A percentile compares a stretch with the other conserved stretches of the same genome.
phyloP scores from a whole-genome alignment of 1,140 invertebrate genomes.

The Drosophila orosa region DNA sequence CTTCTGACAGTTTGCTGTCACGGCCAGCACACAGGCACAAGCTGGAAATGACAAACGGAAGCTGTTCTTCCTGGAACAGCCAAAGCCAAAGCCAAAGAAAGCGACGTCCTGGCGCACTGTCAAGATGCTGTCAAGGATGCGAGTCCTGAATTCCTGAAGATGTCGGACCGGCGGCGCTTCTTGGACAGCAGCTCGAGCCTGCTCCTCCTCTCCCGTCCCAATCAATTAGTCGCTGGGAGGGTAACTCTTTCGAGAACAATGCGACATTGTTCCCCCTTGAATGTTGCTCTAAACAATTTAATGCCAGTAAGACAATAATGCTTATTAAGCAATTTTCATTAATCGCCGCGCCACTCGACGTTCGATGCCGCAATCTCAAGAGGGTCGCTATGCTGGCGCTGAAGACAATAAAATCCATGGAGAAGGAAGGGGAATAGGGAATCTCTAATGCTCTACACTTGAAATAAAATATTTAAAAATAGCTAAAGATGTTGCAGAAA shows the following conservation, averaged over 20 bases:
- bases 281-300: slow-evolving; percentile 75
- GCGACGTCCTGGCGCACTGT: slow-evolving; percentile 18
- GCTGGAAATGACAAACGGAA: slow-evolving; percentile 77
- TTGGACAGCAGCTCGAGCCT: background rate
- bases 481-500: background rate
- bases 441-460: slow-evolving; percentile 4
- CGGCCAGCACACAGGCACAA: slow-evolving; percentile 70
- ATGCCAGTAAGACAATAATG: slow-evolving; percentile 80
- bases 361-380: slow-evolving; percentile 68
- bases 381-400: slow-evolving; percentile 28
- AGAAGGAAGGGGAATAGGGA: background rate
- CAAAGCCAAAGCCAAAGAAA: slow-evolving; percentile 23
- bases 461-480: background rate
- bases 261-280: slow-evolving; percentile 59
- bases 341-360: slow-evolving; percentile 75
- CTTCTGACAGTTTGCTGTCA: slow-evolving; percentile 78
- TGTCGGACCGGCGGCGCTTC: background rate
- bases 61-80: slow-evolving; percentile 46
- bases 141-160: slow-evolving; percentile 8
- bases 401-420: slow-evolving; percentile 1
- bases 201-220: slow-evolving; percentile 42
- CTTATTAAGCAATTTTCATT: slow-evolving; percentile 83
- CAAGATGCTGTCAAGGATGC: slow-evolving; percentile 29
- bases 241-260: slow-evolving; percentile 68
- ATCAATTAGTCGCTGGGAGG: slow-evolving; percentile 64